phyloP scores from a whole-genome alignment of 2,113 vertebrate genomes.

The Nibea albiflora region DNA sequence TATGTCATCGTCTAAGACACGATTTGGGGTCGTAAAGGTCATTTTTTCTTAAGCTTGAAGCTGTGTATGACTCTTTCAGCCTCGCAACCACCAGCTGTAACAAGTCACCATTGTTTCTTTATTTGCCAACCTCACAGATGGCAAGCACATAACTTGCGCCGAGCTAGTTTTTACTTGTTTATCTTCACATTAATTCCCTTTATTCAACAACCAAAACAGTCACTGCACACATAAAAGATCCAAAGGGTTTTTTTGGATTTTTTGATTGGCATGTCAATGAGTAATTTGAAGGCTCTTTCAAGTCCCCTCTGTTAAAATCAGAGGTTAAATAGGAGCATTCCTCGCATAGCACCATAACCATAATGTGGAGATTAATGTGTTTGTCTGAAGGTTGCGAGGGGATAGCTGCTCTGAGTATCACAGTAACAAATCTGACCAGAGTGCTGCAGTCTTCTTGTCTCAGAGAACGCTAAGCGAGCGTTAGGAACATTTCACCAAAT shows the following conservation, averaged over 20 bases:
- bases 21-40: background rate
- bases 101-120: constrained; percentile 51
- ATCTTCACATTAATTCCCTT: constrained; percentile 50
- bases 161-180: constrained; percentile 46
- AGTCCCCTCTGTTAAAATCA: constrained; percentile 55
- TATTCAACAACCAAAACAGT: constrained; percentile 37
- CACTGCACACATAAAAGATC: constrained; percentile 8
- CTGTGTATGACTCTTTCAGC: constrained; percentile 8
- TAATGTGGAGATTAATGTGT: constrained; percentile 73
- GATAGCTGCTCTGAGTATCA: constrained; percentile 39
- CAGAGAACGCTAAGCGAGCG: constrained; percentile 34
- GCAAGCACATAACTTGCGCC: constrained; percentile 4
- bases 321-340: constrained; percentile 72
- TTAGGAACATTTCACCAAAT: constrained; percentile 53
- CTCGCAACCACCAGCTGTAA: constrained; percentile 13
- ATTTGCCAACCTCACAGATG: constrained; percentile 49
- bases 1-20: background rate
- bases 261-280: constrained; percentile 50
- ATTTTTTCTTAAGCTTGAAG: background rate
- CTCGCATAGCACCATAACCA: constrained; percentile 66
- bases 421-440: constrained; percentile 48
- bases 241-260: constrained; percentile 7
- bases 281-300: constrained; percentile 67
- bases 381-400: constrained; percentile 58
- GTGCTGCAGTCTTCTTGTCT: constrained; percentile 50